A percentile compares a stretch with the other conserved stretches of the same genome.
Conservation (phyloP, 2,888 invertebrate genomes). For the Amblyjoppa proteus region DNA sequence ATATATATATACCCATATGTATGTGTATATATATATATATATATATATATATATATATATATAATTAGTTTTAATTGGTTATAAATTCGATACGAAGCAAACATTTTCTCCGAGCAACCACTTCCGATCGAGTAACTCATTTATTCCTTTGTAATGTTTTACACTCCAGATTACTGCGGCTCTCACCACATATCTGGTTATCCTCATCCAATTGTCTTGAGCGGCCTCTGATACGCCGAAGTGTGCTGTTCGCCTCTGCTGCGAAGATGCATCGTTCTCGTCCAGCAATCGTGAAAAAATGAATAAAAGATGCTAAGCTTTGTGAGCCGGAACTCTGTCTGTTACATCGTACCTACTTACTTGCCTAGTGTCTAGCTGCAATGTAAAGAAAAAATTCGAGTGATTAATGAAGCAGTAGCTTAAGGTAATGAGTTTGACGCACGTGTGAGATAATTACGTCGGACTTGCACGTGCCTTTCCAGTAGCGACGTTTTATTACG, state of each 20-base stretch:
- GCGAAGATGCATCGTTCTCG: neutral
- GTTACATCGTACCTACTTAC: neutral
- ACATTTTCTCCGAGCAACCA: no score
- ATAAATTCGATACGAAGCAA: no score
- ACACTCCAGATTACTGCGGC: slow-evolving; percentile 77
- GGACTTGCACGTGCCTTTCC: neutral
- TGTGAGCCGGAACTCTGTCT: neutral
- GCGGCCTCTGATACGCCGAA: neutral
- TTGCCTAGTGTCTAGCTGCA: neutral
- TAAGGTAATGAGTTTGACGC: neutral
- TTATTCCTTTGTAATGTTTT: slow-evolving; percentile 14
- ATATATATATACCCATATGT: no score
- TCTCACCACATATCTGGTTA: slow-evolving; percentile 80
- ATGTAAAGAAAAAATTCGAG: neutral
- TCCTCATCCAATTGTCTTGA: slow-evolving; percentile 80
- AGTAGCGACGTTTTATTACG: neutral
- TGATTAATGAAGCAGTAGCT: neutral
- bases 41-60: slow-evolving; percentile 39
- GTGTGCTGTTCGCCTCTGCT: neutral
- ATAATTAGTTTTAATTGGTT: no score
- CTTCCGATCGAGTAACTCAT: neutral
- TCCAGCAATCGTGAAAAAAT: slow-evolving; percentile 24
- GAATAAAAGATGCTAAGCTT: slow-evolving; percentile 23
- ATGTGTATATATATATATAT: no score
- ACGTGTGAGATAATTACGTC: no score